phyloP scores from a whole-genome alignment of 2,113 vertebrate genomes.

The Phrynocephalus versicolor region DNA sequence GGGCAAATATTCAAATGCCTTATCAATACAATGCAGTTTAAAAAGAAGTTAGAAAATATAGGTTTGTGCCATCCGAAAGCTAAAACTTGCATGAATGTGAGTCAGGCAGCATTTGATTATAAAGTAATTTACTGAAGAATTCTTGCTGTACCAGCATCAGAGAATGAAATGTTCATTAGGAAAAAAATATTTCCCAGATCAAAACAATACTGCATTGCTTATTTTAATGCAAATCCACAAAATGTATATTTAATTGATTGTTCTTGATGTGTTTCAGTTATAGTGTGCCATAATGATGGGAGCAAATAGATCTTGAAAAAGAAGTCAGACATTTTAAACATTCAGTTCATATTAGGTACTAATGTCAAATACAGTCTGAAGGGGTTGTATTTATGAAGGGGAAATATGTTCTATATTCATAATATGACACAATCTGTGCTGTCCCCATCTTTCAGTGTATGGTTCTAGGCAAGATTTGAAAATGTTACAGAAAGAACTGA shows the following conservation, averaged over 20 bases:
- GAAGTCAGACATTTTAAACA: slow-evolving; percentile 27
- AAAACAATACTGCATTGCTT: neutral
- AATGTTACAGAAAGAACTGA: slow-evolving; percentile 31
- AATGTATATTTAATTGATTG: neutral
- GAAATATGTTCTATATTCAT: slow-evolving; percentile 8
- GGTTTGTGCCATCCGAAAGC: neutral
- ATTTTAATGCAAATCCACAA: neutral
- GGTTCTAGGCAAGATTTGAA: slow-evolving; percentile 55
- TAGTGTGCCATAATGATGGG: slow-evolving; percentile 21
- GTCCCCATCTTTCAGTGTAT: neutral
- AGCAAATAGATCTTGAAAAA: slow-evolving; percentile 42
- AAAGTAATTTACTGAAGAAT: neutral
- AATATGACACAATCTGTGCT: neutral
- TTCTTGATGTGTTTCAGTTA: slow-evolving; percentile 25
- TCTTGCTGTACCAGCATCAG: neutral
- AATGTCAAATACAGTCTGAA: slow-evolving; percentile 7
- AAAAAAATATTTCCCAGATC: neutral
- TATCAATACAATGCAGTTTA: neutral
- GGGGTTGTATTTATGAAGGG: neutral
- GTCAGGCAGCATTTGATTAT: neutral
- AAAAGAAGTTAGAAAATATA: too few species aligned
- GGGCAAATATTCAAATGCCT: neutral
- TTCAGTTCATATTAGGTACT: slow-evolving; percentile 53
- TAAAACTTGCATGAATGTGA: neutral
- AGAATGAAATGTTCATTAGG: neutral